Evolutionary conservation across 2,797 vertebrate species (phyloP), one percentile per base, ranked within the genome.

Genomic region (Leptoclinus maculatus): DNA sequence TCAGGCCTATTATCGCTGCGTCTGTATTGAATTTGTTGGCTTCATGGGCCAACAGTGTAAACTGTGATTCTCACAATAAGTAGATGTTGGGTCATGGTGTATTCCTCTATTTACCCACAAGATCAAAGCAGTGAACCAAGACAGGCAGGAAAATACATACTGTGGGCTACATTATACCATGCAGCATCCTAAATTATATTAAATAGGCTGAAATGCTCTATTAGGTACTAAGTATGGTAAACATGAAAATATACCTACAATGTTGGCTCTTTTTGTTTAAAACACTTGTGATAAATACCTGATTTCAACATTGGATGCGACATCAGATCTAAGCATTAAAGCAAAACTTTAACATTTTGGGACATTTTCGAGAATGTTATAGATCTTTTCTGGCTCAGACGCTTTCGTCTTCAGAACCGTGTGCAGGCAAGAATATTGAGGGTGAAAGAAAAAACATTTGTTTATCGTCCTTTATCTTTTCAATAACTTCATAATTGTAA

Each of bases 61-160:
- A 58, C 43, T 45, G 58, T 67, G 57, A 49, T 49, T 71, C 41
- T 69, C 45, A 67, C 56, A 54, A 51, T 32, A 65, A 71, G 53
- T 57, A 51, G 58, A 65, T 78, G 56, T 59, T 58, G 29, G 53
- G 43, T 75, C 69, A 63, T 49, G 27, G 47, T 56, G 32, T 38
- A 54, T 72, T 76, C 12, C 34, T 77, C 54, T 34, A 72, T 76
- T 78, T 65, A 60, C 43, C 68, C 53, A 72, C 34, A 66, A 60
- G 62, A 79, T 79, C 57, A 83, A 81, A 76, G 57, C 21, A 66
- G 68, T 49, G 13, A 75, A 41, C 57, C 36, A 56, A 63, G 32
- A n/a, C 32, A 67, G n/a, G 21, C 69, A 66, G 27, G 32, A 11
- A 57, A 65, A 59, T 32, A 34, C 38, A 66, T 41, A 53, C 51